Base-by-base conservation (phyloP, 2,113 vertebrate species). In the Monopterus albus region DNA sequence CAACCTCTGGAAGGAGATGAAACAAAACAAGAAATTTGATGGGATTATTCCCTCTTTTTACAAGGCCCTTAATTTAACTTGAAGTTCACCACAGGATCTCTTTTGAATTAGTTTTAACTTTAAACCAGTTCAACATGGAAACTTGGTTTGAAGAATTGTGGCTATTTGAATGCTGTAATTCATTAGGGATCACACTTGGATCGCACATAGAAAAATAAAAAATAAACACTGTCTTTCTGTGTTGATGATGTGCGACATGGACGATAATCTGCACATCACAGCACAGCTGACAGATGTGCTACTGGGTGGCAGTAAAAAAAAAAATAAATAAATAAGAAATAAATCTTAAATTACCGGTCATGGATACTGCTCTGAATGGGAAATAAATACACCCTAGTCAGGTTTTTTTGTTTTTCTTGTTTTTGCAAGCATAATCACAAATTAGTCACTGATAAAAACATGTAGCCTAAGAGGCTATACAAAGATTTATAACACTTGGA, bases 1-100 rank as follows among this genome's bases (percentile, higher is more conserved):
- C 68, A 81, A 68, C 56, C 18, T 26, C 74, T 90, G 89, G 87
- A 91, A 84, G 13, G 38, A 83, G 86, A 93, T 93, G 51, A 92
- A 93, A 91, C 83, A 84, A 79, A 77, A 66, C 10, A 46, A 75
- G 75, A 47, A 58, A 78, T 76, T 45, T 82, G 56, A 77, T 38
- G 45, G 36, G 46, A 61, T 82, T 53, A 75, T 39, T 40, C n/a
- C 33, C 39, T 59, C 8, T 51, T 85, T 91, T 90, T 84, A 88
- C 52, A 66, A 77, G 77, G 21, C 50, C 28, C 76, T 86, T 91
- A 84, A 85, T 89, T 84, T 76, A 50, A 63, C 66, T 81, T 47
- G 33, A 74, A 78, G 71, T 38, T 61, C 67, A 82, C 65, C 60
- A 5, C 65, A 46, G 53, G 8, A 31, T 50, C n/a, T n/a, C n/a